Evolutionary conservation across 2,797 vertebrate genomes (phyloP).

Genomic region (Ibycter americanus): DNA sequence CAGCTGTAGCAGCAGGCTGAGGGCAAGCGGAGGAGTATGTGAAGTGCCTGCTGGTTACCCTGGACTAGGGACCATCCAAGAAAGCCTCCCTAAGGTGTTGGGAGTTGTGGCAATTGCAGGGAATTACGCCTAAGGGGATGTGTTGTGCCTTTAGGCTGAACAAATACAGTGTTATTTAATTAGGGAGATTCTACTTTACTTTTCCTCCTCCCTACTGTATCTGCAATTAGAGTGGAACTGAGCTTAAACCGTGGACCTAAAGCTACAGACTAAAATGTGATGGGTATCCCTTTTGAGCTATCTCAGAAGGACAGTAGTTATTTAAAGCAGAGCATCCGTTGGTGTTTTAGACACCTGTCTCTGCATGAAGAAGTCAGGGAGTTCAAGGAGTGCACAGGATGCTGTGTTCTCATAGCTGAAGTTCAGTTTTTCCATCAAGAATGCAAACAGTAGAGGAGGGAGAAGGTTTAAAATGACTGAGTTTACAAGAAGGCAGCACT

Average conservation of each 20-base stretch:
- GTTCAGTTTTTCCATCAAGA: background rate
- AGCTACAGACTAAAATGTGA: background rate
- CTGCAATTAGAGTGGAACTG: background rate
- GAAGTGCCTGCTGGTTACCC: background rate
- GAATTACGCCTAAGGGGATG: background rate
- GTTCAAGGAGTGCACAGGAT: background rate
- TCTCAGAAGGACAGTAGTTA: background rate
- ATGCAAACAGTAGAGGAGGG: background rate
- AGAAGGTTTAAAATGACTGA: background rate
- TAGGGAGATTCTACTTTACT: background rate
- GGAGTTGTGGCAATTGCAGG: background rate
- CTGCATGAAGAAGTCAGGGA: background rate
- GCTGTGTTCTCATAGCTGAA: background rate
- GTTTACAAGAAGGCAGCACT: background rate
- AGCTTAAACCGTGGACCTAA: background rate
- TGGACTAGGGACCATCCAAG: background rate
- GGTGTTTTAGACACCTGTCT: background rate
- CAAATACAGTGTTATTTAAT: background rate
- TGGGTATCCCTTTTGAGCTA: background rate
- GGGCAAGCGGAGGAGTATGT: background rate
- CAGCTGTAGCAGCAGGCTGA: background rate
- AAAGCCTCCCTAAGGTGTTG: background rate
- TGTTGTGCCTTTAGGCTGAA: background rate
- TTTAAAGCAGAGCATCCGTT: background rate
- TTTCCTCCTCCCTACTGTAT: background rate